These are phyloP conservation scores for Masnerella sp. DNA, from an alignment of 2,888 invertebrate genomes.

Conservation along the genomic window DNA sequence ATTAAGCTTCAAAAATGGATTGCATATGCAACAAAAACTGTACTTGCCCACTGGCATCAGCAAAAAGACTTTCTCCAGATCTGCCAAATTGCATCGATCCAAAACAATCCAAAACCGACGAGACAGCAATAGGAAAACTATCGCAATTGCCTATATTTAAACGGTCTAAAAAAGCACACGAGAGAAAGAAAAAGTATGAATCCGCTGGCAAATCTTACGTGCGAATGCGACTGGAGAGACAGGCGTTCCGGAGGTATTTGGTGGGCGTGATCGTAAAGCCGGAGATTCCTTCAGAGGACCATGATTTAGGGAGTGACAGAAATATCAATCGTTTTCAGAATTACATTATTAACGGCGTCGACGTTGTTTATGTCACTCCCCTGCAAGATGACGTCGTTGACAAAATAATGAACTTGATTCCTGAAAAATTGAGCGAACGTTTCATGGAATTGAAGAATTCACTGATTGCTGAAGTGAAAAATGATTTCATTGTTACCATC, in stretches of 20 bases:
- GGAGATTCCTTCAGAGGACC: slow-evolving; percentile 77
- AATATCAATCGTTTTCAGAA: slow-evolving; percentile 90
- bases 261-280: slow-evolving; percentile 86
- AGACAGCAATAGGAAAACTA: slow-evolving; percentile 32
- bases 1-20: no score
- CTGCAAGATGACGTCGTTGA: slow-evolving; percentile 86
- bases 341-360: slow-evolving; percentile 93
- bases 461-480: slow-evolving; percentile 87
- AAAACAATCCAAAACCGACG: slow-evolving; percentile 13
- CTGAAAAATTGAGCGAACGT: slow-evolving; percentile 80
- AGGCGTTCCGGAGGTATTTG: slow-evolving; percentile 88
- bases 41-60: no score
- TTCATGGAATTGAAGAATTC: slow-evolving; percentile 81
- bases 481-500: slow-evolving; percentile 91
- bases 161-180: slow-evolving; percentile 72
- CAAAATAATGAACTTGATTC: slow-evolving; percentile 82
- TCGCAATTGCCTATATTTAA: slow-evolving; percentile 75
- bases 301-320: slow-evolving; percentile 80
- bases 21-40: no score
- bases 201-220: slow-evolving; percentile 80
- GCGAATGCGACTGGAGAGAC: slow-evolving; percentile 84
- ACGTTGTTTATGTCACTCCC: slow-evolving; percentile 92
- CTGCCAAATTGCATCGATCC: slow-evolving; percentile 61
- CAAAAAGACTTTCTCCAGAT: slow-evolving; percentile 75
- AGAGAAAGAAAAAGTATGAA: slow-evolving; percentile 30